phyloP scores from a whole-genome alignment of 2,113 vertebrate species.

The Heliornis fulica region DNA sequence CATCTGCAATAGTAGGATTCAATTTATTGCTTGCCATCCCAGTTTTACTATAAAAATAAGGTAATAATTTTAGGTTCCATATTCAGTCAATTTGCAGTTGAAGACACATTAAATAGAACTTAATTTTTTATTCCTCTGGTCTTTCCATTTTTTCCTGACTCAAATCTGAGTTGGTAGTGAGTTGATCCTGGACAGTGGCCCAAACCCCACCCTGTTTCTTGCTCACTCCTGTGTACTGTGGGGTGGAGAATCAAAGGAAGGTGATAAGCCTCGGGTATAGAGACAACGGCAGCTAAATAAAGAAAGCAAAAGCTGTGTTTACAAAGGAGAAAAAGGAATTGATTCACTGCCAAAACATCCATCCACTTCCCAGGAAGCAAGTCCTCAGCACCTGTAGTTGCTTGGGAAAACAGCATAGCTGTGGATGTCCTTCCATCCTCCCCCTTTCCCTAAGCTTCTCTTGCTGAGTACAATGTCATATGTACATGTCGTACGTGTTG shows the following conservation, averaged over 20 bases:
- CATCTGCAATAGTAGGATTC: background rate
- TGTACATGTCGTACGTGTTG: too few relatives aligned
- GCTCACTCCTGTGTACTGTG: background rate
- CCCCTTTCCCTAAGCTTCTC: background rate
- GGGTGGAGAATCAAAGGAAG: background rate
- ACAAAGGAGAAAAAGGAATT: background rate
- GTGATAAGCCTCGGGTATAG: background rate
- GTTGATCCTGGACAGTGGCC: background rate
- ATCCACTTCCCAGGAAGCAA: background rate
- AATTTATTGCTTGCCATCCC: background rate
- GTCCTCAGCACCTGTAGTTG: background rate
- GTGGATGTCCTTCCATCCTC: background rate
- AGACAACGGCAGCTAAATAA: background rate
- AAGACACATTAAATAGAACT: background rate
- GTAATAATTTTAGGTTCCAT: background rate
- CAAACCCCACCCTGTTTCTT: rapidly evolving
- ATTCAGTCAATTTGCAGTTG: background rate
- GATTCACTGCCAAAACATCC: background rate
- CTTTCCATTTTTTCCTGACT: background rate
- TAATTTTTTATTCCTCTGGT: too few relatives aligned
- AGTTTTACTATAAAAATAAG: background rate
- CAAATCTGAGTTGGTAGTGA: background rate
- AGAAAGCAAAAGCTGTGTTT: background rate
- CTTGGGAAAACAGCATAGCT: background rate
- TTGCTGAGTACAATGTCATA: background rate